Percentiles rank a stretch among this genome's conserved stretches.
These are phyloP conservation scores for Leptopilina syphax DNA, from an alignment of 2,888 invertebrate species.

Conservation along the genomic window DNA sequence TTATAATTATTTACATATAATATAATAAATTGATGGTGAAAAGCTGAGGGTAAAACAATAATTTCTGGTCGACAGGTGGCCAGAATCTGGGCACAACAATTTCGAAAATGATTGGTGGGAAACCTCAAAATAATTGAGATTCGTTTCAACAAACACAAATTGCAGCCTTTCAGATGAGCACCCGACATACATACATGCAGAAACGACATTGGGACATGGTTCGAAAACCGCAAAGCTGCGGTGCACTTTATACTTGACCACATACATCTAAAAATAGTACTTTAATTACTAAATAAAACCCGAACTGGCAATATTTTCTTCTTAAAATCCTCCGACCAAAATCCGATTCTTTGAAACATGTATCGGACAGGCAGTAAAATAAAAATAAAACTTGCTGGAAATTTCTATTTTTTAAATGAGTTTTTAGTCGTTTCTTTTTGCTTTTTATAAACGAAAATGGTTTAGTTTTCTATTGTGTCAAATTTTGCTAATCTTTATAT, in stretches of 20 bases:
- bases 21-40: neutral
- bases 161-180: constrained; percentile 47
- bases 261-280: constrained; percentile 33
- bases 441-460: too few relatives aligned
- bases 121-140: constrained; percentile 54
- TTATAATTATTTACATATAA: neutral
- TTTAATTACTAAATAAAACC: too few relatives aligned
- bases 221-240: constrained; percentile 67
- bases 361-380: neutral
- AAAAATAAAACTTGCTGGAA: neutral
- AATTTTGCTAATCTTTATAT: too few relatives aligned
- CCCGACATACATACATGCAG: constrained; percentile 25
- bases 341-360: too few relatives aligned
- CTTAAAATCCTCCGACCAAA: too few relatives aligned
- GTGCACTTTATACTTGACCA: constrained; percentile 52
- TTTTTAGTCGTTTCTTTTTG: too few relatives aligned
- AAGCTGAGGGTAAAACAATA: neutral
- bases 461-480: too few relatives aligned
- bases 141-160: constrained; percentile 45
- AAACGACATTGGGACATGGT: constrained; percentile 55
- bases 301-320: too few relatives aligned
- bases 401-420: too few relatives aligned
- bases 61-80: neutral
- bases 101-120: constrained; percentile 40
- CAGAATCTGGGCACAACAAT: constrained; percentile 31